Percentiles rank a stretch among this genome's conserved stretches.
Evolutionary conservation across 2,113 vertebrate species (phyloP).

Genomic region (Cinclus mexicanus): DNA sequence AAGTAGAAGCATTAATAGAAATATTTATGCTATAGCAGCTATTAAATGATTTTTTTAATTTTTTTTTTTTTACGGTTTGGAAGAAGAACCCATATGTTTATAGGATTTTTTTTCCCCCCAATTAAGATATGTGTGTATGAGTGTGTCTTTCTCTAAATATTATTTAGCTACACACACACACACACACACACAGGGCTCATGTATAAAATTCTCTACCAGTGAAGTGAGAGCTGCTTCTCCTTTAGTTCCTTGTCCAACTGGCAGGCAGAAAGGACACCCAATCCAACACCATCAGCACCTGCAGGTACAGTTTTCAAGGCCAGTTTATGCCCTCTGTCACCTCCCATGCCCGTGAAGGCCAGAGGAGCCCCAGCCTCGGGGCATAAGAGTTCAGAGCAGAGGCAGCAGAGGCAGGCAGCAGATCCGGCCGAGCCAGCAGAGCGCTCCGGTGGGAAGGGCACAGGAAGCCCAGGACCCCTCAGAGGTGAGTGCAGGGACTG

Average conservation of each 20-base stretch:
- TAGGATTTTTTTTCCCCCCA: not conserved
- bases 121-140: not conserved
- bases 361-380: not conserved
- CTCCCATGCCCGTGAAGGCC: rapidly evolving
- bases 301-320: not conserved
- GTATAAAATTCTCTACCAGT: not conserved
- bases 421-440: not conserved
- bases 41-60: conserved; percentile 1
- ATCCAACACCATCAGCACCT: not conserved
- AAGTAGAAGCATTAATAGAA: conserved; percentile 59
- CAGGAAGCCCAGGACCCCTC: not conserved
- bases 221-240: not conserved
- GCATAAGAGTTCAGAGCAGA: not conserved
- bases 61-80: conserved; percentile 22
- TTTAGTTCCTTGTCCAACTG: not conserved
- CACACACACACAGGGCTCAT: not conserved
- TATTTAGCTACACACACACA: not conserved
- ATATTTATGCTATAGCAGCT: conserved; percentile 59
- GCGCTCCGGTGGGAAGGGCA: not conserved
- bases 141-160: not conserved
- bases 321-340: not conserved
- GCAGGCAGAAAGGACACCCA: not conserved
- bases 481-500: not conserved
- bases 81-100: conserved; percentile 54
- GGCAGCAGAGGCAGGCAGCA: not conserved